Evolutionary conservation across 2,797 vertebrate genomes (phyloP), one percentile per base, ranked within the genome.

Genomic region (Halcyon badia): DNA sequence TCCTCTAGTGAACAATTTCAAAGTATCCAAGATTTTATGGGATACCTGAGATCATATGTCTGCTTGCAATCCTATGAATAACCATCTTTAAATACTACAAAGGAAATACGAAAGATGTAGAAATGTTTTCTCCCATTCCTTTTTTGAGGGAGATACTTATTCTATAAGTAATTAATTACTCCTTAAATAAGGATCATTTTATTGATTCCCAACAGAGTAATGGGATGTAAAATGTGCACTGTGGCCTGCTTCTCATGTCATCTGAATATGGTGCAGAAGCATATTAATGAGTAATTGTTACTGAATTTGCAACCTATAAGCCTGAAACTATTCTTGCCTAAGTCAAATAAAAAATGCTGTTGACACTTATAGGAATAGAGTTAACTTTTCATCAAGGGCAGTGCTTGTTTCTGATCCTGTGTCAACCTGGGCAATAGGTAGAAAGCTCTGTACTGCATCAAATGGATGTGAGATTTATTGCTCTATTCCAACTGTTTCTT

Each of bases 401-500:
- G 14, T 77, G 35, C 33, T 82, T 56, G 35, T 85, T 90, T 94
- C 64, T 48, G 25, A 52, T 91, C 72, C 71, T 26, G 10, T 39
- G 19, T 90, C 65, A 89, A 48, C 41, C 18, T 58, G 81, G 81
- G 61, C 33, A 86, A 54, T 33, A 87, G 70, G 35, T 44, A 89
- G 75, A 91, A 94, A 87, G 26, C n/a, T 84, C 76, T 88, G n/a
- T 83, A 62, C 35, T 90, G 64, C 87, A 51, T 88, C 52, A 75
- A 26, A 66, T 65, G 61, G 25, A 71, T 95, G 46, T 96, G 82
- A 88, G 77, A 89, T 79, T 77, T 83, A 91, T 90, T 73, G 37
- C 79, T 83, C 61, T 86, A 79, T 96, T 86, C 87, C 73, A 48
- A 48, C 57, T 95, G 33, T 82, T 95, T 81, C 68, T 89, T 89